Evolutionary conservation across 2,888 invertebrate genomes (phyloP).

Genomic region (Ormyrus nitidulus): DNA sequence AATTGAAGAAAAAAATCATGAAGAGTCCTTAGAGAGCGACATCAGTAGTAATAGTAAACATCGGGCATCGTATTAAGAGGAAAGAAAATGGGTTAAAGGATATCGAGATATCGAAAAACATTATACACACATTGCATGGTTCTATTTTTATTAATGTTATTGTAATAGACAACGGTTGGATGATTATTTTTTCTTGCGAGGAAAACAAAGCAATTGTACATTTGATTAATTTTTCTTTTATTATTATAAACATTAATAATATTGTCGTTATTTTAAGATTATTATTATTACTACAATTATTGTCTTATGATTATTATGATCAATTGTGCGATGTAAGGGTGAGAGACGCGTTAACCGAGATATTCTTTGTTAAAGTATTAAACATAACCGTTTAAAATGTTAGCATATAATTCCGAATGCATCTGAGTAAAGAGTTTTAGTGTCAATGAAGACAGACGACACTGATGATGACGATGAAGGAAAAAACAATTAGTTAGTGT

Average conservation of each 20-base stretch:
- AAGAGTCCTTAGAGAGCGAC: conserved; percentile 12
- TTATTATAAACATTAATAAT: conserved; percentile 29
- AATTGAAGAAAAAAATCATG: background rate
- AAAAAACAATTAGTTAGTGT: conserved; percentile 59
- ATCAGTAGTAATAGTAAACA: background rate
- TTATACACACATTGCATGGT: conserved; percentile 26
- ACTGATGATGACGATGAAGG: conserved; percentile 43
- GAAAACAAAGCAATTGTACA: conserved; percentile 49
- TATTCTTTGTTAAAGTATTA: conserved; percentile 69
- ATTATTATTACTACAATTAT: conserved; percentile 36
- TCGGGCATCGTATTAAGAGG: conserved; percentile 17
- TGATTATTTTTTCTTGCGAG: conserved; percentile 36
- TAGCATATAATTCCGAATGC: conserved; percentile 53
- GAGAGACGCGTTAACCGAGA: conserved; percentile 52
- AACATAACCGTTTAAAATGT: conserved; percentile 56
- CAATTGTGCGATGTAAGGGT: conserved; percentile 40
- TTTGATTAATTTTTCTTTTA: conserved; percentile 43
- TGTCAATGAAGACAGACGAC: conserved; percentile 46
- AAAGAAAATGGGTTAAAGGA: background rate
- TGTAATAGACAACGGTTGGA: conserved; percentile 22
- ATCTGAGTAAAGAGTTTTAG: conserved; percentile 46
- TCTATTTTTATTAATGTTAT: conserved; percentile 47
- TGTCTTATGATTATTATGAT: conserved; percentile 36
- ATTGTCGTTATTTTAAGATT: conserved; percentile 7
- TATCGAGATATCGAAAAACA: background rate